Conservation (phyloP, 2,113 vertebrate species). For the Bufo bufo region DNA sequence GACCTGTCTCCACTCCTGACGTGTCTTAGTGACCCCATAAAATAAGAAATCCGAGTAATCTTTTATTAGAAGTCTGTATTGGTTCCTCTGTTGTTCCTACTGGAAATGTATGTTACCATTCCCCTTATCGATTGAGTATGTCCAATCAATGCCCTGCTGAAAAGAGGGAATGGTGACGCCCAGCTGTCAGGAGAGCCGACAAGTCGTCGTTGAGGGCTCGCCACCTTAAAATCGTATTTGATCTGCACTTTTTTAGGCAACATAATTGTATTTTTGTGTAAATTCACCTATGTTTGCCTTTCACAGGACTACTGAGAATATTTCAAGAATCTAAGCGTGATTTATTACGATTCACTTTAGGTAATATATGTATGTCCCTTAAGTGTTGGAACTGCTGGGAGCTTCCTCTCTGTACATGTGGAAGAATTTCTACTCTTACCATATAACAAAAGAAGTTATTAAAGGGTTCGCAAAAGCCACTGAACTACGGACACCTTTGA, state of each 20-base stretch:
- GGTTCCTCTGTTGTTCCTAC: neutral
- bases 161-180: neutral
- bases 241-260: slow-evolving; percentile 10
- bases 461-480: too few relatives aligned
- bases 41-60: too few relatives aligned
- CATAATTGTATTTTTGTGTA: neutral
- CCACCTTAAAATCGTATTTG: neutral
- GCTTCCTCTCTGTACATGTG: neutral
- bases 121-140: neutral
- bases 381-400: neutral
- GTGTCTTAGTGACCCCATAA: neutral
- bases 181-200: neutral
- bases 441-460: too few relatives aligned
- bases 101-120: neutral
- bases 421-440: neutral
- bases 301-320: neutral
- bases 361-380: neutral
- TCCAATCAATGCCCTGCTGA: neutral
- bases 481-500: too few relatives aligned
- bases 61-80: neutral
- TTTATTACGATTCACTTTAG: neutral
- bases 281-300: neutral
- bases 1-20: neutral
- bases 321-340: neutral
- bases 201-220: neutral